Conservation (phyloP, 2,797 vertebrate genomes). For the Sciurus carolinensis region DNA sequence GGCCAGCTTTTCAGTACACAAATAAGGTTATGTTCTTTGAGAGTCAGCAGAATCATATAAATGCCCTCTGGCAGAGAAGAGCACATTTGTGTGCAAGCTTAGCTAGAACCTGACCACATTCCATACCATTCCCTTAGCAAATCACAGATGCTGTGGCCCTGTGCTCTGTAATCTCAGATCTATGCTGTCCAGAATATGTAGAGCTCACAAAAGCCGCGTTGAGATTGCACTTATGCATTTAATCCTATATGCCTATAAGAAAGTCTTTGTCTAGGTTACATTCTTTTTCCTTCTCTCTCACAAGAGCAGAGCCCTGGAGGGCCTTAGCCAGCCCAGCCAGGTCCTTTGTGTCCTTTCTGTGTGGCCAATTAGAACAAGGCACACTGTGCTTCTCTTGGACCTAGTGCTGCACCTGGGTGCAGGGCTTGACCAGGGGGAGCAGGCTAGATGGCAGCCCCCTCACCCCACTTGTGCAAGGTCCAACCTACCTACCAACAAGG, state of each 20-base stretch:
- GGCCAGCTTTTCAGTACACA: constrained; percentile 32
- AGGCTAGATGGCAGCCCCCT: neutral
- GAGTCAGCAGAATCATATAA: neutral
- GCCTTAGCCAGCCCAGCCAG: neutral
- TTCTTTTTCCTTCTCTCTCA: neutral
- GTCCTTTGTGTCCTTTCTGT: neutral
- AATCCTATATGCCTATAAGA: neutral
- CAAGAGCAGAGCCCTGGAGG: neutral
- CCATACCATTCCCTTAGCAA: neutral
- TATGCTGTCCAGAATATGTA: neutral
- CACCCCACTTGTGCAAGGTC: no score
- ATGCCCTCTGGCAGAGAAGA: neutral
- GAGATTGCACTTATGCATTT: neutral
- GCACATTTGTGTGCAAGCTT: fast-evolving
- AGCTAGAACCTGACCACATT: neutral
- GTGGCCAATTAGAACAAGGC: neutral
- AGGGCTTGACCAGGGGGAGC: neutral
- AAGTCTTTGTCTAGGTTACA: neutral
- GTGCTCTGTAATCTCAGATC: neutral
- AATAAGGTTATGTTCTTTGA: neutral
- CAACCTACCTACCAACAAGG: neutral
- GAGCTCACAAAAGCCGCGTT: neutral
- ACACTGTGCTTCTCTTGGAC: neutral
- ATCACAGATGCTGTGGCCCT: neutral
- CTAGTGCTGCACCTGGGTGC: no score